These are phyloP conservation scores for Marasmarcha lunaedactyla DNA, from an alignment of 2,888 invertebrate species.

Conservation along the genomic window DNA sequence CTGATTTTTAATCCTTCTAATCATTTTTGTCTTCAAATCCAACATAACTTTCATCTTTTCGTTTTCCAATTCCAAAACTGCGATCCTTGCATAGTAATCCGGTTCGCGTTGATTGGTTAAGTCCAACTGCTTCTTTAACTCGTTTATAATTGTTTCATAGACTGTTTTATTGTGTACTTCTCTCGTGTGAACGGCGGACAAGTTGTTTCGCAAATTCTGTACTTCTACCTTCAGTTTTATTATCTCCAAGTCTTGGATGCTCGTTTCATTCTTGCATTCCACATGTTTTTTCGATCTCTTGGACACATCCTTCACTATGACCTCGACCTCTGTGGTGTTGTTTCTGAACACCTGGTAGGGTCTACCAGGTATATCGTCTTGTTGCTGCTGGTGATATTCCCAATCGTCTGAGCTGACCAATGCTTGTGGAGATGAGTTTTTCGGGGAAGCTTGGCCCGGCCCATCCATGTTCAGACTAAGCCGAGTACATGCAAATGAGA, in stretches of 20 bases:
- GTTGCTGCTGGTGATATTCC: too few species aligned
- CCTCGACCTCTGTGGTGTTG: slow-evolving; percentile 46
- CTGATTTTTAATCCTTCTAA: not conserved
- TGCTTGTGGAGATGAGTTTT: too few species aligned
- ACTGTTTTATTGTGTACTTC: not conserved
- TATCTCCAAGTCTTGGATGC: too few species aligned
- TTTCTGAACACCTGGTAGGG: slow-evolving; percentile 33
- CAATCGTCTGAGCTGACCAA: too few species aligned
- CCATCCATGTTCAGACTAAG: too few species aligned
- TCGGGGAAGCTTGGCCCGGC: too few species aligned
- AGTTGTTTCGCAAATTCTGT: not conserved
- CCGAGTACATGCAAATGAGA: too few species aligned
- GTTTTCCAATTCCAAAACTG: not conserved
- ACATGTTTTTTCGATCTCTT: slow-evolving; percentile 17
- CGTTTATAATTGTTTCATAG: not conserved
- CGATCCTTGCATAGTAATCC: not conserved
- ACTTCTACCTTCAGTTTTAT: slow-evolving; percentile 5
- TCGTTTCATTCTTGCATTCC: not conserved
- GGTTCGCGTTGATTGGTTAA: not conserved
- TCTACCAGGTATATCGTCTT: slow-evolving; percentile 13
- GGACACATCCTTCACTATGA: slow-evolving; percentile 41
- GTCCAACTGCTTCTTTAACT: not conserved
- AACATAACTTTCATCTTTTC: not conserved
- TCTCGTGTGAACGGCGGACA: not conserved
- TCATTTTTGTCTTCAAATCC: not conserved